Base-by-base conservation (phyloP, 2,113 vertebrate genomes). In the Hiodon tergisus region DNA sequence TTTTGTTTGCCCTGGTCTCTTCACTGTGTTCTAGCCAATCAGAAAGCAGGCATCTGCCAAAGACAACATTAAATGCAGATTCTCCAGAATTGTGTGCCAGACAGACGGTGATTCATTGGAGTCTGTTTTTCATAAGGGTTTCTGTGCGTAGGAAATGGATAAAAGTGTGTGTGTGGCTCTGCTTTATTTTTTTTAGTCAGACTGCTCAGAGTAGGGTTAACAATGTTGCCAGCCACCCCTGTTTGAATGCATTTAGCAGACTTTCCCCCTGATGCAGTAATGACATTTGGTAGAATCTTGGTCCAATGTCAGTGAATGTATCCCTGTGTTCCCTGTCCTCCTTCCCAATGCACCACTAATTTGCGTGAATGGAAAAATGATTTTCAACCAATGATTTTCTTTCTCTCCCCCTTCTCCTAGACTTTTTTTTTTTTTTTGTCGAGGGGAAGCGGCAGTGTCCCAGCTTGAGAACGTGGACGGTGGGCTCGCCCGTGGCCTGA, bases 101-200 rank as follows among this genome's bases (percentile, higher is more conserved):
- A 71, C 81, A 75, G 76, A 81, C 79, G 74, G 69, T 74, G 73
- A 77, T 77, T 81, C 71, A 74, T 70, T 79, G 57, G 82, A 80
- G 76, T 80, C 77, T 80, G 78, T 79, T 85, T 85, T 85, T 82
- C 73, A 86, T 86, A 79, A 60, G 78, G 47, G 74, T 66, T 82
- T 71, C 73, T 72, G 63, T 78, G 68, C 59, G 74, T 54, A 67
- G 81, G 74, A 85, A 78, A 80, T 78, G 52, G 58, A 48, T 79
- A 6, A 51, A 69, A 77, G 31, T 31, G 31, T 31, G 31, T 31
- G 31, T 31, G 31, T 31, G 31, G 61, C 6, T 4, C 51, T 59
- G 51, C 73, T 58, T 53, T 59, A 46, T 31, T 74, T 74, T 9
- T 54, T 55, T 55, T 53, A 17, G 17, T 52, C 14, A 6, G 31